Evolutionary conservation across 2,113 vertebrate genomes (phyloP), one percentile per base, ranked within the genome.

Genomic region (Chaenogobius annularis): DNA sequence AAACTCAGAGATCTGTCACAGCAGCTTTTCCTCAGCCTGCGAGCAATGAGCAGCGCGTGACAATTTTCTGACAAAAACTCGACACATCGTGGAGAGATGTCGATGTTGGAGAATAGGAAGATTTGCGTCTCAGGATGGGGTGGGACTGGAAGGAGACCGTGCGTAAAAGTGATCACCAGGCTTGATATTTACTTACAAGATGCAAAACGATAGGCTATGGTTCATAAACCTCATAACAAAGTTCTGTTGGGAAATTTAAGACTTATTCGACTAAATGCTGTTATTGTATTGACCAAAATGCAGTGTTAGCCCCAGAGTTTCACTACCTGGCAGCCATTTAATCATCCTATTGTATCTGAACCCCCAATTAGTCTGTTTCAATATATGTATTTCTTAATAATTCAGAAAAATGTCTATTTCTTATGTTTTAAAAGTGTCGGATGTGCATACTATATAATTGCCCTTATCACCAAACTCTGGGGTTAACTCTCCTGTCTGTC

Each of bases 401-500:
- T 31, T 31, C 26, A 31, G 4, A 43, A 43, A 43, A 43, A 43
- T 5, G 40, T 43, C 2, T 7, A 10, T 10, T 43, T 9, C 40
- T 43, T 40, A 40, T 9, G n/a, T n/a, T n/a, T n/a, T n/a, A n/a
- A n/a, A n/a, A n/a, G n/a, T n/a, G n/a, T n/a, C n/a, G n/a, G 10
- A 43, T 43, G 10, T 43, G 6, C 7, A 43, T 43, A n/a, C n/a
- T n/a, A 9, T 43, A 7, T 43, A 7, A 40, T 69, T 72, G 83
- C 84, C 84, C 81, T 81, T 65, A 44, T 66, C 12, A 3, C n/a
- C 73, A 68, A 75, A 66, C 77, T 58, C 37, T 13, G 22, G 7
- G 50, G 63, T 68, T 69, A 73, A 79, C 85, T 79, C 83, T 43
- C 37, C 65, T 71, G 56, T 64, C 74, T 74, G 83, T 75, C 85